Conservation (phyloP, 1,140 invertebrate species). For the Drosophila melanica region DNA sequence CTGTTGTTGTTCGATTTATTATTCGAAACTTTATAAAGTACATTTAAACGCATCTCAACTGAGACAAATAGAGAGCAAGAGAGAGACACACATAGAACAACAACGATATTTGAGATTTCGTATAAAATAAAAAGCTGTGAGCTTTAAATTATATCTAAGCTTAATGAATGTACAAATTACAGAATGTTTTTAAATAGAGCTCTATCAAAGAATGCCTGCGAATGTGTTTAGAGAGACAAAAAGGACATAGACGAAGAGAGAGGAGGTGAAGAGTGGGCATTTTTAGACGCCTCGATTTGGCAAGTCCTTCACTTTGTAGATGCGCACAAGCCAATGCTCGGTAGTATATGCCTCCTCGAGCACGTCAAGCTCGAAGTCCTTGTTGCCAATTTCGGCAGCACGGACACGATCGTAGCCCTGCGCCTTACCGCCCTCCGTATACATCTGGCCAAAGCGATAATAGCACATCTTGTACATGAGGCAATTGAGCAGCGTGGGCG, state of each 20-base stretch:
- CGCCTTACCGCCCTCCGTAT: conserved; percentile 96
- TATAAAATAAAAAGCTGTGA: conserved; percentile 14
- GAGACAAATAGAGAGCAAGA: conserved; percentile 9
- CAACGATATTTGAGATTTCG: conserved; percentile 40
- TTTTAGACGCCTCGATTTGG: conserved; percentile 90
- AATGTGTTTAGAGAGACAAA: conserved; percentile 17
- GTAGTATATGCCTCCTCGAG: conserved; percentile 97
- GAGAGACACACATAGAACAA: conserved; percentile 14
- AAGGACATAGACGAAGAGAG: not conserved
- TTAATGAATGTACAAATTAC: conserved; percentile 44
- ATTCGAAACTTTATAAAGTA: conserved; percentile 12
- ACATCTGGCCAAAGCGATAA: conserved; percentile 95
- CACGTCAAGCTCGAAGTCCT: conserved; percentile 96
- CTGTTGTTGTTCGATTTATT: conserved; percentile 19
- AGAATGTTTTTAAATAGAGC: conserved; percentile 6
- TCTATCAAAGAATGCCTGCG: conserved; percentile 11
- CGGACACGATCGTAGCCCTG: conserved; percentile 95
- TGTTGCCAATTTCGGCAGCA: conserved; percentile 96
- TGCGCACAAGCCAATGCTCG: conserved; percentile 97
- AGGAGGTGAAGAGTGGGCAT: not conserved
- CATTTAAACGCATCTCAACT: conserved; percentile 14
- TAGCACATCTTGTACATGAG: conserved; percentile 99
- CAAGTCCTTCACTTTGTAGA: conserved; percentile 97
- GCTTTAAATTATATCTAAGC: conserved; percentile 38
- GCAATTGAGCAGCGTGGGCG: conserved; percentile 93